phyloP scores from a whole-genome alignment of 2,888 invertebrate species.

The Beris morrisii region DNA sequence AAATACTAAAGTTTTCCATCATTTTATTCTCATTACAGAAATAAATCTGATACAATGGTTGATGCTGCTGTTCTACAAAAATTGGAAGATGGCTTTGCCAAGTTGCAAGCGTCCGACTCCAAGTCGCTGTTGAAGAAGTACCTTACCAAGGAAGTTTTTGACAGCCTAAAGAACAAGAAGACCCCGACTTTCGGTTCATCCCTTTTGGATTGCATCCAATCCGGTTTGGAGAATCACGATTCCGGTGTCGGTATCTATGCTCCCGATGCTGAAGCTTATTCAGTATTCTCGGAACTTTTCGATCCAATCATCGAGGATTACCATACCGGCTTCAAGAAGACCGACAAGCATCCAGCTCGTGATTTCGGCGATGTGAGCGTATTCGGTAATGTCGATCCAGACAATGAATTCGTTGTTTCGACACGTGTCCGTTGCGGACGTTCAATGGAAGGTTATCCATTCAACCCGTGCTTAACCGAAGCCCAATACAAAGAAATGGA shows the following conservation, averaged over 20 bases:
- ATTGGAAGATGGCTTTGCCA: slow-evolving; percentile 87
- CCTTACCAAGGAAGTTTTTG: slow-evolving; percentile 88
- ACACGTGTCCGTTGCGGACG: slow-evolving; percentile 97
- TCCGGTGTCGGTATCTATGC: slow-evolving; percentile 97
- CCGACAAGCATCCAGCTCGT: slow-evolving; percentile 90
- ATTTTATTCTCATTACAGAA: slow-evolving; percentile 60
- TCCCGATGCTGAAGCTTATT: slow-evolving; percentile 94
- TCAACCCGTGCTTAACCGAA: slow-evolving; percentile 96
- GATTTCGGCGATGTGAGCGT: slow-evolving; percentile 92
- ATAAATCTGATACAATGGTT: slow-evolving; percentile 79
- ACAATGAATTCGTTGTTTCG: slow-evolving; percentile 87
- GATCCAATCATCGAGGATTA: slow-evolving; percentile 98
- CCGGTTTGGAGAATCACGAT: slow-evolving; percentile 95
- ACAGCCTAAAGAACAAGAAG: slow-evolving; percentile 88
- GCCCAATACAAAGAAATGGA: slow-evolving; percentile 98
- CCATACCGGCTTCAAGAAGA: slow-evolving; percentile 92
- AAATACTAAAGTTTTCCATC: slow-evolving; percentile 34
- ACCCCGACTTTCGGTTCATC: slow-evolving; percentile 87
- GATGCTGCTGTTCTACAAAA: slow-evolving; percentile 89
- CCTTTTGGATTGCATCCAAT: slow-evolving; percentile 91
- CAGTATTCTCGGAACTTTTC: slow-evolving; percentile 88
- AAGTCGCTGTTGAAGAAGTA: slow-evolving; percentile 96
- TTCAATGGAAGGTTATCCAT: slow-evolving; percentile 91
- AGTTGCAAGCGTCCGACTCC: slow-evolving; percentile 84
- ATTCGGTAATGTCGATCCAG: slow-evolving; percentile 91